phyloP scores from a whole-genome alignment of 1,140 invertebrate species.

The Globodera rostochiensis region DNA sequence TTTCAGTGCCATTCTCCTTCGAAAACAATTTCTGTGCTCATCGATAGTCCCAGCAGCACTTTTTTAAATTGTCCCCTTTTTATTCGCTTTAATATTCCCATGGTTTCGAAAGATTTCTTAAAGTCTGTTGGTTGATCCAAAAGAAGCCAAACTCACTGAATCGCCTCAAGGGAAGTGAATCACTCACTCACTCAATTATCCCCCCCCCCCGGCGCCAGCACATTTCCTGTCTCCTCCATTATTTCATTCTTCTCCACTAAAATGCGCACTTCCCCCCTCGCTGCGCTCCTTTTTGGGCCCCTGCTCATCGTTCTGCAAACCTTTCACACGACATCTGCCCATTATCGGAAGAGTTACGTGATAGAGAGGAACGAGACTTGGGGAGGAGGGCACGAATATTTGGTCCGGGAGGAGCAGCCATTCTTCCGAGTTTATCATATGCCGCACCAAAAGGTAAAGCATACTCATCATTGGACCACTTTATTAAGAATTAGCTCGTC shows the following conservation, averaged over 20 bases:
- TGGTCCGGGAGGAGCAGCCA: constrained; percentile 40
- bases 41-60: too few relatives aligned
- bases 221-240: too few relatives aligned
- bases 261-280: background rate
- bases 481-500: background rate
- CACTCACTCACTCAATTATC: too few relatives aligned
- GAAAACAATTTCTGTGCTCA: too few relatives aligned
- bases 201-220: too few relatives aligned
- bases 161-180: background rate
- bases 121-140: too few relatives aligned
- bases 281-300: background rate
- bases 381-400: constrained; percentile 35
- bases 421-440: constrained; percentile 40
- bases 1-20: too few relatives aligned
- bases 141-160: too few relatives aligned
- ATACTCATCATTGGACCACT: background rate
- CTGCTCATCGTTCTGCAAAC: background rate
- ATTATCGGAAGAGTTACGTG: constrained; percentile 24
- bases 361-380: constrained; percentile 22
- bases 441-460: constrained; percentile 33
- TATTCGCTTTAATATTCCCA: too few relatives aligned
- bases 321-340: background rate
- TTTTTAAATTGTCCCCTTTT: too few relatives aligned
- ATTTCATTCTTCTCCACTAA: too few relatives aligned
- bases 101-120: too few relatives aligned